phyloP scores from a whole-genome alignment of 2,113 vertebrate genomes.

The Hystrix brachyura region DNA sequence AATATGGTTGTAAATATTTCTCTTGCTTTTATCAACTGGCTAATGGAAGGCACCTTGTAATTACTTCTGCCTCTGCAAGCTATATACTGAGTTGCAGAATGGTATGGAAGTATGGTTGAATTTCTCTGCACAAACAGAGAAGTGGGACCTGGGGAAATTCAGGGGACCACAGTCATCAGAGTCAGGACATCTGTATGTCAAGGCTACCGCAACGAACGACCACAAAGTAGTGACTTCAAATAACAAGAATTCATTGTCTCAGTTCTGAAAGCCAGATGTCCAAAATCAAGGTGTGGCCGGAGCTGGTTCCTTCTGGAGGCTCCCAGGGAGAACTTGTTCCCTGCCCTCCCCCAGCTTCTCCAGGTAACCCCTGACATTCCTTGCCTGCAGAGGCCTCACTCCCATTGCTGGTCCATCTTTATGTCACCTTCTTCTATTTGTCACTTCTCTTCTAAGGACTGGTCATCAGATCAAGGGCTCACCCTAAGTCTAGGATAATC shows the following conservation, averaged over 20 bases:
- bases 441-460: background rate
- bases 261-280: background rate
- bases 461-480: background rate
- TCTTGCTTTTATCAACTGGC: background rate
- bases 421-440: no score
- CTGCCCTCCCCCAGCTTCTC: background rate
- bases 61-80: background rate
- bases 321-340: accelerated
- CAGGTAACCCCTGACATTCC: background rate
- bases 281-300: background rate
- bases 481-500: background rate
- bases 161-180: background rate
- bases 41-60: background rate
- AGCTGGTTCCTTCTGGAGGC: background rate
- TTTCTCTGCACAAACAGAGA: background rate
- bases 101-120: background rate
- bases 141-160: background rate
- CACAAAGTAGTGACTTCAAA: background rate
- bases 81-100: background rate
- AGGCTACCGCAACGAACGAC: background rate
- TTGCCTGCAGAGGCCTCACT: accelerated
- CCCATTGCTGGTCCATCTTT: background rate
- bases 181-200: background rate
- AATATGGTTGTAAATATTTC: background rate
- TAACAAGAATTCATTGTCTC: background rate